Percentiles rank a stretch among this genome's conserved stretches.
Evolutionary conservation across 2,113 vertebrate species (phyloP).

Genomic region (Dendrocopos noguchii): DNA sequence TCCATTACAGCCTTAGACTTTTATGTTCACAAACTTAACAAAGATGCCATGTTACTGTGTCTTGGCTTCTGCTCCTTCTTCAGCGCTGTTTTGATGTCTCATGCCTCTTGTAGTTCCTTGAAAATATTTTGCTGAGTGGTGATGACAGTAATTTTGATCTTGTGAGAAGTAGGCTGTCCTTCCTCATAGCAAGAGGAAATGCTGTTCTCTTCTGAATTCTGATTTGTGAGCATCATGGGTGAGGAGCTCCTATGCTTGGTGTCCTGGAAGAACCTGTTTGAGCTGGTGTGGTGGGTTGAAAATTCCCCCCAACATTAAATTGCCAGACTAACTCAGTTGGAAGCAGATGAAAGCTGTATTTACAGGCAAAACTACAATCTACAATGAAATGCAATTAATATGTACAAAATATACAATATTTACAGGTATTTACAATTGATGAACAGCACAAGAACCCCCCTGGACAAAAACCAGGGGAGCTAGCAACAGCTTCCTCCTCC

Average conservation of each 20-base stretch:
- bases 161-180: not conserved
- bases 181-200: not conserved
- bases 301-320: too few relatives aligned
- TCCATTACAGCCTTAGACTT: not conserved
- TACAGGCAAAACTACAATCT: too few relatives aligned
- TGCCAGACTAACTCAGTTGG: too few relatives aligned
- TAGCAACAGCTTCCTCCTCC: too few relatives aligned
- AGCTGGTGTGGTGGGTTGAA: not conserved
- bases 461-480: too few relatives aligned
- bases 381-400: too few relatives aligned
- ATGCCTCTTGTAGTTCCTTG: not conserved
- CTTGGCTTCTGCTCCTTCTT: not conserved
- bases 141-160: not conserved
- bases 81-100: not conserved
- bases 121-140: not conserved
- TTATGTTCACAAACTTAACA: not conserved
- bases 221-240: not conserved
- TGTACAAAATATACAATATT: too few relatives aligned
- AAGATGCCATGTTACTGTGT: not conserved
- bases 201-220: not conserved
- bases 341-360: too few relatives aligned
- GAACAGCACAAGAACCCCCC: too few relatives aligned
- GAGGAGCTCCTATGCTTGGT: not conserved
- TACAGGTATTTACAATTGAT: too few relatives aligned
- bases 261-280: not conserved